Percentiles rank a stretch among this genome's conserved stretches.
These are phyloP conservation scores for Ruditapes philippinarum DNA, from an alignment of 1,140 invertebrate species.

Conservation along the genomic window DNA sequence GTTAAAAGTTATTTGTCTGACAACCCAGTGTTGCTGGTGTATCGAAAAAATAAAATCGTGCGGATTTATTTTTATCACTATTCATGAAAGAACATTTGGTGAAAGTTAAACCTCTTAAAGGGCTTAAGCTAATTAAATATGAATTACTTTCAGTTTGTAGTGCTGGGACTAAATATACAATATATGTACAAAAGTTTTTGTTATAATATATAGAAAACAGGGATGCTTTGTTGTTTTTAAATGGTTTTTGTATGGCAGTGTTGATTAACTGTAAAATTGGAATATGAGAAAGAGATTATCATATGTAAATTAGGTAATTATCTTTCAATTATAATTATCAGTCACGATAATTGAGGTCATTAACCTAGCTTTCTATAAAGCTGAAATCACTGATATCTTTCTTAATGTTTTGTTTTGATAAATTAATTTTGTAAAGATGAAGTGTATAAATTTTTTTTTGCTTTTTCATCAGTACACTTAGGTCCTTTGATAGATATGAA, in stretches of 20 bases:
- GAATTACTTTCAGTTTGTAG: no score
- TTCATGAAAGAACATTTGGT: neutral
- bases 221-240: conserved; percentile 3
- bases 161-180: no score
- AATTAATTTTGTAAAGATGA: no score
- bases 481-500: no score
- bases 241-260: neutral
- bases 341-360: no score
- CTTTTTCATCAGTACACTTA: no score
- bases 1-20: neutral
- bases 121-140: no score
- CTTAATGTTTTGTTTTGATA: no score
- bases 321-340: neutral
- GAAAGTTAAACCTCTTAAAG: conserved; percentile 6
- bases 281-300: neutral
- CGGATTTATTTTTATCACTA: neutral
- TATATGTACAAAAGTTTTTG: no score
- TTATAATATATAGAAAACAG: neutral
- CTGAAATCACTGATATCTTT: neutral
- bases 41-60: no score
- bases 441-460: no score
- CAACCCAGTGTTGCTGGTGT: no score
- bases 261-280: neutral
- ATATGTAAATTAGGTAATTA: neutral
- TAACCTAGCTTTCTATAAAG: neutral